Base-by-base conservation (phyloP, 2,888 invertebrate species). In the Tolmerus cingulatus region DNA sequence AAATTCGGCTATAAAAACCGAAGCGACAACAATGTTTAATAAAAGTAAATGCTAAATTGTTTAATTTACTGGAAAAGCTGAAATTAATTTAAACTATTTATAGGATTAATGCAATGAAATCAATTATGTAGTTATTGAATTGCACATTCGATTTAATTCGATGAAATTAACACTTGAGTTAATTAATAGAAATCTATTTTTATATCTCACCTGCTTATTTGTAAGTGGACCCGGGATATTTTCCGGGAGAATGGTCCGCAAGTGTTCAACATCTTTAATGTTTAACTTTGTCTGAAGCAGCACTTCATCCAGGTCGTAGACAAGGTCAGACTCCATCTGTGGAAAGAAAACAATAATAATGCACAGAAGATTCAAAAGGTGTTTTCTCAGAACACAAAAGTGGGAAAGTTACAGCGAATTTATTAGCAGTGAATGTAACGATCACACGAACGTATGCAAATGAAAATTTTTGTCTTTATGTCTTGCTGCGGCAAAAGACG, bases 251-350 rank as follows among this genome's bases (percentile, higher is more conserved):
- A 77, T 46, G 30, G 82, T 55, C 66, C 89, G 74, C 12, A 89
- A 51, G 23, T 37, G 16, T 19, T 87, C 78, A 12, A 89, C 74
- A 86, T 89, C 89, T 34, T 86, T 40, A 46, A 34, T 66, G n/a
- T 66, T 51, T 5, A 87, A 57, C 19, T 84, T 86, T 51, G 87
- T 76, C 5, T 87, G 79, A 46, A 88, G 66, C 5, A 89, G 30
- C 16, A 89, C 89, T 16, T 88, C 88, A 27, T 87, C 57, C 2
- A 89, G 81, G 82, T 89, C 87, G 66, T 88, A 89, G 30, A 77
- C 88, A 16, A 89, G 74, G n/a, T 89, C 89, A 43, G 74, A 57
- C 30, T 82, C 79, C 85, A 88, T 89, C 79, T 81, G 40, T 27
- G 66, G 66, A 23, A 66, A 66, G 66, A 66, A 66, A 66, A 66